phyloP scores from a whole-genome alignment of 2,797 vertebrate genomes.

The Microchirus variegatus region DNA sequence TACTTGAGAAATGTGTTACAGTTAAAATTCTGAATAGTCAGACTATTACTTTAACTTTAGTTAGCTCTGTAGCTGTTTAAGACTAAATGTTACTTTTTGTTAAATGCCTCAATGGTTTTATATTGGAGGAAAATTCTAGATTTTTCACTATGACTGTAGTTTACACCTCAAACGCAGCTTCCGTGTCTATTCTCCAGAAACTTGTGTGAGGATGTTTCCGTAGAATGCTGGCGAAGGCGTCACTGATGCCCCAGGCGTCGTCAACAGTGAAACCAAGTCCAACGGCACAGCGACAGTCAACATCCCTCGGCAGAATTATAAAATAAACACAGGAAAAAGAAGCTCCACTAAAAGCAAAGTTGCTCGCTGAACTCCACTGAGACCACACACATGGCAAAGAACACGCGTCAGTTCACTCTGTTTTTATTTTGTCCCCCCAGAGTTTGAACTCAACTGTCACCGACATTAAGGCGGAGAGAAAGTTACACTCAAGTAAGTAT shows the following conservation, averaged over 20 bases:
- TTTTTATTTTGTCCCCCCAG: background rate
- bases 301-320: slow-evolving; percentile 38
- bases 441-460: slow-evolving; percentile 16
- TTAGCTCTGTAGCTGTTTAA: too few relatives aligned
- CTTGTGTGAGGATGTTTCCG: slow-evolving; percentile 43
- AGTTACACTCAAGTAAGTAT: background rate
- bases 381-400: slow-evolving; percentile 21
- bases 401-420: slow-evolving; percentile 10
- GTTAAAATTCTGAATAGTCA: too few relatives aligned
- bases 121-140: too few relatives aligned
- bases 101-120: too few relatives aligned
- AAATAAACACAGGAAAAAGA: slow-evolving; percentile 41
- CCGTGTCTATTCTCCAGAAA: slow-evolving; percentile 41
- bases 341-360: slow-evolving; percentile 44
- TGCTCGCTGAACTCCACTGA: slow-evolving; percentile 30
- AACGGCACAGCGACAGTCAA: slow-evolving; percentile 33
- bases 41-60: too few relatives aligned
- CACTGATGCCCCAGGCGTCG: slow-evolving; percentile 48
- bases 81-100: too few relatives aligned
- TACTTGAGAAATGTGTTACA: too few relatives aligned
- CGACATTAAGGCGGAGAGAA: background rate
- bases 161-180: slow-evolving; percentile 33
- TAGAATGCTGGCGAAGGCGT: slow-evolving; percentile 37
- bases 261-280: slow-evolving; percentile 58
- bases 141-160: slow-evolving; percentile 17